A percentile compares a stretch with the other conserved stretches of the same genome.
Conservation (phyloP, 2,113 vertebrate genomes). For the Anhinga rufa region DNA sequence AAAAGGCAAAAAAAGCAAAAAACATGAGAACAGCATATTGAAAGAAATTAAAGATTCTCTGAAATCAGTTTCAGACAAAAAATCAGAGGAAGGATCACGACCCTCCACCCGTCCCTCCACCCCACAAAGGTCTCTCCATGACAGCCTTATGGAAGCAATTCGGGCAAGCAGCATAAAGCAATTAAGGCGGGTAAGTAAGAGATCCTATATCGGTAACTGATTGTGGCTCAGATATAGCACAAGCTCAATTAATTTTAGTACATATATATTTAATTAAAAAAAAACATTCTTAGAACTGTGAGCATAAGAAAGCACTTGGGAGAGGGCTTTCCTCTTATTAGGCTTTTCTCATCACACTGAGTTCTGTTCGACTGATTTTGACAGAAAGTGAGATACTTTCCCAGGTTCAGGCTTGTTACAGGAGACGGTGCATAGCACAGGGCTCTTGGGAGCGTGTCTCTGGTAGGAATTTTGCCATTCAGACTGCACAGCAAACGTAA, state of each 20-base stretch:
- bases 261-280: background rate
- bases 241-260: background rate
- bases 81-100: conserved; percentile 80
- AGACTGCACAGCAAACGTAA: background rate
- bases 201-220: background rate
- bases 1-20: conserved; percentile 83
- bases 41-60: conserved; percentile 92
- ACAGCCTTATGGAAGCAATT: conserved; percentile 94
- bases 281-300: background rate
- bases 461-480: background rate
- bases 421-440: background rate
- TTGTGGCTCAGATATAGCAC: background rate
- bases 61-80: conserved; percentile 82
- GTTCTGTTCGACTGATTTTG: background rate
- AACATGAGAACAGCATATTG: conserved; percentile 80
- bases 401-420: background rate
- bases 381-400: background rate
- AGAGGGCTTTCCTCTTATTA: background rate
- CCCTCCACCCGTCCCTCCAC: conserved; percentile 83
- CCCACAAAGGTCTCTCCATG: conserved; percentile 86
- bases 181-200: conserved; percentile 79
- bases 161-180: conserved; percentile 80
- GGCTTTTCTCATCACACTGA: background rate
- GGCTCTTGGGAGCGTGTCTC: background rate
- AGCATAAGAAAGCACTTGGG: background rate